Percentiles rank a stretch among this genome's conserved stretches.
Conservation (phyloP, 2,113 vertebrate genomes). For the Saguinus imperator region DNA sequence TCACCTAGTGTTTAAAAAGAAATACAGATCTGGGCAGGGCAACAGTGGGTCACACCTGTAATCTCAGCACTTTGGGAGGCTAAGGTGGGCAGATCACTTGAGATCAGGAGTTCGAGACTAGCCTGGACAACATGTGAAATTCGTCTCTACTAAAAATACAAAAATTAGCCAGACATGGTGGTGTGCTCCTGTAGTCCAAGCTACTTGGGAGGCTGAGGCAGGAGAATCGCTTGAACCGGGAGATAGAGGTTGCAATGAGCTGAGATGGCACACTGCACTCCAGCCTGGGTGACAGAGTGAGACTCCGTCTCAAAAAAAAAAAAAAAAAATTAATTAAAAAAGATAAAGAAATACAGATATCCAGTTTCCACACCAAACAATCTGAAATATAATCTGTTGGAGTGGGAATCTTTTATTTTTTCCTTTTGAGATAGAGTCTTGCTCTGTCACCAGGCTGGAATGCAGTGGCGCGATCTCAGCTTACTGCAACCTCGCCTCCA, state of each 20-base stretch:
- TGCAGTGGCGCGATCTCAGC: too few species aligned
- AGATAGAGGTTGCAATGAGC: neutral
- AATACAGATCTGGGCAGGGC: neutral
- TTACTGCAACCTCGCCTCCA: too few species aligned
- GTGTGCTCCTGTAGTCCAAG: too few species aligned
- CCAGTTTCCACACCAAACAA: neutral
- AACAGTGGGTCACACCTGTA: neutral
- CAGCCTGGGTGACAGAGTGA: neutral
- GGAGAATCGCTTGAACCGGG: neutral
- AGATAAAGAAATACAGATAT: constrained; percentile 42
- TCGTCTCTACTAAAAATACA: neutral
- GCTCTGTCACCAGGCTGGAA: too few species aligned
- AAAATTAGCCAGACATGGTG: neutral
- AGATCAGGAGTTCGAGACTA: neutral
- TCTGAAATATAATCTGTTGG: neutral
- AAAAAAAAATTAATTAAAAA: neutral
- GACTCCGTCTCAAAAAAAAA: neutral
- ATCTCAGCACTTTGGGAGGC: neutral
- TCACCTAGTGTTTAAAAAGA: constrained; percentile 41
- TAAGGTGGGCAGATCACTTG: neutral
- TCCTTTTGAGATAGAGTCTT: too few species aligned
- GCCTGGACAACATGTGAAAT: neutral
- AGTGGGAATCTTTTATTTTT: neutral
- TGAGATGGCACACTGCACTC: neutral
- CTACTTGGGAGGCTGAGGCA: neutral